Evolutionary conservation across 2,888 invertebrate genomes (phyloP), one percentile per base, ranked within the genome.

Genomic region (Drosophila ezoana): DNA sequence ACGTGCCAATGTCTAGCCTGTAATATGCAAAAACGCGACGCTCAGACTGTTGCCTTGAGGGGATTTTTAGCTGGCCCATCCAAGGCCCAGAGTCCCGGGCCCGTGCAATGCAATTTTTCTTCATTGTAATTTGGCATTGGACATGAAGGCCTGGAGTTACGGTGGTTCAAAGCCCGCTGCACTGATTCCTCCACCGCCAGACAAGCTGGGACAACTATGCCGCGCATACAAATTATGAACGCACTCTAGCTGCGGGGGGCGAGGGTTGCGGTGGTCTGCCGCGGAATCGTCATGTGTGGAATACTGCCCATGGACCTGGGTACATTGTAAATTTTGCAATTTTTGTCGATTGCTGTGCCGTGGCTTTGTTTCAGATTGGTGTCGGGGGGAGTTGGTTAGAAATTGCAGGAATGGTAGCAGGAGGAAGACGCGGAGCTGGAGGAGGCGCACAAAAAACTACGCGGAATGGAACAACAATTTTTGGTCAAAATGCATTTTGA

Each of bases 401-500:
- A 43, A 48, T 28, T 13, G 45, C 18, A 38, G n/a, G 18, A 43
- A 20, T n/a, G 0, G 38, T 13, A 18, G 41, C 10, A 33, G 13
- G 18, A 43, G 40, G 35, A 8, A 8, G 38, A 44, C 41, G 5
- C 13, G 44, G 11, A 47, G 16, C 33, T 28, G 58, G n/a, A 44
- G 68, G 20, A 54, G 28, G 44, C 45, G n/a, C 14, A 60, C 40
- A 60, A 60, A 59, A 52, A 41, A 61, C 16, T 40, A 11, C 74
- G 66, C 64, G 65, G 49, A 53, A 63, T 58, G 62, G 44, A 62
- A 58, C 65, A 67, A 58, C 71, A 65, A 76, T 81, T 82, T 80
- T 78, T 75, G 77, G 54, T 33, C 68, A 83, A 83, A 86, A 86
- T 86, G 85, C 85, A 87, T 86, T 86, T 86, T 87, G 88, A 87